phyloP scores from a whole-genome alignment of 2,888 invertebrate genomes.

The Colostygia pectinataria region DNA sequence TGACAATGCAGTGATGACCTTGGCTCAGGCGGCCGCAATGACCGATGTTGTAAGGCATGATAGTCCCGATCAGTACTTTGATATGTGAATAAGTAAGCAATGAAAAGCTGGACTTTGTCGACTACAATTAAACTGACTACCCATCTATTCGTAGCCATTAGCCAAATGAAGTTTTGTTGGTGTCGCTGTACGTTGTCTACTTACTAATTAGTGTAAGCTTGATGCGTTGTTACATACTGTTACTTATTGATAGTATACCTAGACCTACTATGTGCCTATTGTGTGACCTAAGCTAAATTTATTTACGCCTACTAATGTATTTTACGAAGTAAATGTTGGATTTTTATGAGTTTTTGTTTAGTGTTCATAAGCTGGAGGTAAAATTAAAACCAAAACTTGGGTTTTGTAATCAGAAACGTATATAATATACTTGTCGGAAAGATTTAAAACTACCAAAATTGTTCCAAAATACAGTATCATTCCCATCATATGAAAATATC shows the following conservation, averaged over 20 bases:
- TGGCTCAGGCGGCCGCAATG: conserved; percentile 54
- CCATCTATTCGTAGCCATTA: too few species aligned
- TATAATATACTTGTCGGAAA: conserved; percentile 77
- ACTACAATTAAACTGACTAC: conserved; percentile 2
- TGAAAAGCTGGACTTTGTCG: conserved; percentile 8
- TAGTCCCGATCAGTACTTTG: conserved; percentile 58
- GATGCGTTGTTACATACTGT: conserved; percentile 2
- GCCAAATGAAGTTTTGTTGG: conserved; percentile 2
- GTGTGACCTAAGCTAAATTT: too few species aligned
- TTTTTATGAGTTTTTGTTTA: conserved; percentile 12
- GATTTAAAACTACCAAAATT: conserved; percentile 75
- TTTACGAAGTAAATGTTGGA: conserved; percentile 22
- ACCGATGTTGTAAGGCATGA: conserved; percentile 61
- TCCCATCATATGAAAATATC: conserved; percentile 75
- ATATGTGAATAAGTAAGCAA: conserved; percentile 41
- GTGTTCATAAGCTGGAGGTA: neutral
- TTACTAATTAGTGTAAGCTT: conserved; percentile 3
- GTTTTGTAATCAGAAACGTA: conserved; percentile 64
- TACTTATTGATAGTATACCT: neutral
- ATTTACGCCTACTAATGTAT: neutral
- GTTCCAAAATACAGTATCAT: conserved; percentile 74
- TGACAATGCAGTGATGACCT: conserved; percentile 44
- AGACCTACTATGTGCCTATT: too few species aligned
- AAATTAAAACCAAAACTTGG: conserved; percentile 35
- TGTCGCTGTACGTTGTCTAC: conserved; percentile 5